Evolutionary conservation across 2,888 invertebrate species (phyloP).

Genomic region (Coronaproctus castanopsis): DNA sequence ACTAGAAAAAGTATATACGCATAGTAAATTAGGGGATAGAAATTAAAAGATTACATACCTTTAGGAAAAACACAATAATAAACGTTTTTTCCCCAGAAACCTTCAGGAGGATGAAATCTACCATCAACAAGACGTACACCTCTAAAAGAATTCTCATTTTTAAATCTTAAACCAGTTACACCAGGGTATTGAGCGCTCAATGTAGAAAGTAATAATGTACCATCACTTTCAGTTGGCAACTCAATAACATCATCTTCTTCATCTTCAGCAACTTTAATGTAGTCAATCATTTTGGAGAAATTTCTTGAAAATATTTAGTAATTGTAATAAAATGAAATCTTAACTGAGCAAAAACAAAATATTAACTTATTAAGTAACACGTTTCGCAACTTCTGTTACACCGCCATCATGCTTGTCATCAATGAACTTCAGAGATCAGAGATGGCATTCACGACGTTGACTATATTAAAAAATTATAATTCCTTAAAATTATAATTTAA

Average conservation of each 20-base stretch:
- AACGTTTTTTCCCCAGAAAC: slow-evolving; percentile 52
- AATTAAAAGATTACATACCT: slow-evolving; percentile 25
- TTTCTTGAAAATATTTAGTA: no score
- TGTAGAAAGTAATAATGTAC: slow-evolving; percentile 72
- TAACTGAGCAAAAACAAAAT: background rate
- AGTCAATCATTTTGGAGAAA: slow-evolving; percentile 22
- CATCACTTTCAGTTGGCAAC: slow-evolving; percentile 81
- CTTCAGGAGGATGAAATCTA: slow-evolving; percentile 71
- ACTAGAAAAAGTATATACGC: no score
- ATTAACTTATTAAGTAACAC: background rate
- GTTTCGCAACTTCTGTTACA: background rate
- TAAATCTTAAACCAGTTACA: slow-evolving; percentile 87
- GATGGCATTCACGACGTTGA: no score
- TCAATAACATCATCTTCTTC: slow-evolving; percentile 90
- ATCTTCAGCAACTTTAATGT: slow-evolving; percentile 83
- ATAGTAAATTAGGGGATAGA: no score
- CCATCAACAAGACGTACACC: slow-evolving; percentile 80
- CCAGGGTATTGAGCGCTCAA: slow-evolving; percentile 91
- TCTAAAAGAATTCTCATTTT: slow-evolving; percentile 41
- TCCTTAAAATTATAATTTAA: no score
- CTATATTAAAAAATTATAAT: no score
- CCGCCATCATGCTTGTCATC: no score
- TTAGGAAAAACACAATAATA: slow-evolving; percentile 38
- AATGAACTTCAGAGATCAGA: no score
- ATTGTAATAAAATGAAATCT: background rate